These are phyloP conservation scores for Agrochola circellaris DNA, from an alignment of 2,888 invertebrate species.

Conservation along the genomic window DNA sequence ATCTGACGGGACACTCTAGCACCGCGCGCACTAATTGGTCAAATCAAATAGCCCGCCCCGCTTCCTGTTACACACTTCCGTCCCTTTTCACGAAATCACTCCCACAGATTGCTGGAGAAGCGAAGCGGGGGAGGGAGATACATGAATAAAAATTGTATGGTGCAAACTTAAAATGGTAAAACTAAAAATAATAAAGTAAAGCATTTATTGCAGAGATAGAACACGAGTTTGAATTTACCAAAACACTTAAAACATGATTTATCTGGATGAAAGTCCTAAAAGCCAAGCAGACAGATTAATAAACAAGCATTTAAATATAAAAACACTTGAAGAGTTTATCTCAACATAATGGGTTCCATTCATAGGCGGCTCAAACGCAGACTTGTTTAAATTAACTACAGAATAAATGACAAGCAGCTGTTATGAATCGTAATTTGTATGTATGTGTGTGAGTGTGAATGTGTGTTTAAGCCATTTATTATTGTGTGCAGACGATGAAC, in stretches of 20 bases:
- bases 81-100: too few relatives aligned
- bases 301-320: slow-evolving; percentile 17
- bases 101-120: too few relatives aligned
- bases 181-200: not conserved
- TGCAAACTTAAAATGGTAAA: not conserved
- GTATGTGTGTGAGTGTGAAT: too few relatives aligned
- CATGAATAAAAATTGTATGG: not conserved
- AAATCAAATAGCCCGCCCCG: too few relatives aligned
- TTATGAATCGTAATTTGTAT: slow-evolving; percentile 10
- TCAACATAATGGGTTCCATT: slow-evolving; percentile 20
- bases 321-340: slow-evolving; percentile 15
- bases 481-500: not conserved
- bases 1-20: too few relatives aligned
- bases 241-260: slow-evolving; percentile 12
- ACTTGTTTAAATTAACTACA: slow-evolving; percentile 30
- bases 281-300: slow-evolving; percentile 19
- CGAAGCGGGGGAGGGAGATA: too few relatives aligned
- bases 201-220: slow-evolving; percentile 4
- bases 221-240: slow-evolving; percentile 3
- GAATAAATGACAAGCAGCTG: slow-evolving; percentile 17
- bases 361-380: slow-evolving; percentile 1
- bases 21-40: too few relatives aligned
- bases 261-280: slow-evolving; percentile 10
- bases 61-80: too few relatives aligned
- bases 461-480: not conserved